phyloP scores from a whole-genome alignment of 2,888 invertebrate genomes.

The Marasmarcha lunaedactyla region DNA sequence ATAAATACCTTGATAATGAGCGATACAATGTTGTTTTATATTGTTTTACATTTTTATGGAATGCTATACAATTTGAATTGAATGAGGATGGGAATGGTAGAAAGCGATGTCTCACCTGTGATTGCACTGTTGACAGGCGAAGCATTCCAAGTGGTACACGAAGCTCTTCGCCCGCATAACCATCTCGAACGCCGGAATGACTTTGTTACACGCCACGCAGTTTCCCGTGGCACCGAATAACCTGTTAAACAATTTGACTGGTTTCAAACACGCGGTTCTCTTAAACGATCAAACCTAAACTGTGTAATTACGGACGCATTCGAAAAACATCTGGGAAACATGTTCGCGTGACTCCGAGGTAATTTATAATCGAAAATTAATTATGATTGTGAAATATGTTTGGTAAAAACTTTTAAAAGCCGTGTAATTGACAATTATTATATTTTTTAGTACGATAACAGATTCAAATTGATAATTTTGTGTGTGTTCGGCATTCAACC shows the following conservation, averaged over 20 bases:
- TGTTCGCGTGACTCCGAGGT: neutral
- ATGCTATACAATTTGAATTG: neutral
- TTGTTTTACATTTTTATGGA: no score
- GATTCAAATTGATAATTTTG: no score
- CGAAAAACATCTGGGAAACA: neutral
- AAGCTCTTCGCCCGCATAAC: conserved; percentile 94
- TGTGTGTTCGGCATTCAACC: no score
- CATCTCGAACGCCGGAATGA: conserved; percentile 95
- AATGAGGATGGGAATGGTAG: conserved; percentile 2
- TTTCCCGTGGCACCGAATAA: conserved; percentile 91
- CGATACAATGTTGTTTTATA: neutral
- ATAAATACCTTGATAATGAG: neutral
- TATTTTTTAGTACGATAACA: no score
- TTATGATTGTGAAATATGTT: no score
- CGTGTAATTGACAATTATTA: no score
- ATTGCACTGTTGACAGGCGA: conserved; percentile 94
- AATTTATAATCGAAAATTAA: no score
- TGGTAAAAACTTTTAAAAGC: no score
- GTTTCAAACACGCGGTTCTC: neutral
- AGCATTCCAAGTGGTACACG: conserved; percentile 94
- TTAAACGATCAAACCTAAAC: conserved; percentile 27
- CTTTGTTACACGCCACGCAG: conserved; percentile 92
- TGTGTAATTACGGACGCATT: neutral
- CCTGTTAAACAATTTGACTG: conserved; percentile 50
- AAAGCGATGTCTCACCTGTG: conserved; percentile 75